Conservation (phyloP, 2,797 vertebrate genomes). For the Hafferia zeledoni region DNA sequence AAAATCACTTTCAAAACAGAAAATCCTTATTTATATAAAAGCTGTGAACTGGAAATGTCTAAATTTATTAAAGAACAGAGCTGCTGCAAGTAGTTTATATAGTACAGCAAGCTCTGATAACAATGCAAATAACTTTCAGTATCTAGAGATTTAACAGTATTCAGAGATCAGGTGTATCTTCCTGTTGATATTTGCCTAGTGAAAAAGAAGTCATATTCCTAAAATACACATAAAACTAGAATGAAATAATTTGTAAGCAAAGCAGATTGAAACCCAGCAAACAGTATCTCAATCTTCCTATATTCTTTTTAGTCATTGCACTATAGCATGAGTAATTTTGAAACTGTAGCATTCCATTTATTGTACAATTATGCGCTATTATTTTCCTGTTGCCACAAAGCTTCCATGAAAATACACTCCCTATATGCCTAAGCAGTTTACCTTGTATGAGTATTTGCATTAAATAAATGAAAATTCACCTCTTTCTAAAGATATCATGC, state of each 20-base stretch:
- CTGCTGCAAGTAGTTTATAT: not conserved
- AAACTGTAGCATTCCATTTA: slow-evolving; percentile 73
- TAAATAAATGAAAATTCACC: slow-evolving; percentile 80
- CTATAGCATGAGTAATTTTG: slow-evolving; percentile 66
- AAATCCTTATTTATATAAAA: not conserved
- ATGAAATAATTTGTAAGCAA: slow-evolving; percentile 67
- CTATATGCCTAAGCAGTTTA: slow-evolving; percentile 76
- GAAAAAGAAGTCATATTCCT: slow-evolving; percentile 60
- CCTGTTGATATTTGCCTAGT: slow-evolving; percentile 33
- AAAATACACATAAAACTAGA: slow-evolving; percentile 56
- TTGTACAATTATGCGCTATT: slow-evolving; percentile 78
- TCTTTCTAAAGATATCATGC: slow-evolving; percentile 72
- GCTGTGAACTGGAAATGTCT: not conserved
- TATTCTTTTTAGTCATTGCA: slow-evolving; percentile 58
- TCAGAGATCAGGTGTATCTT: slow-evolving; percentile 6
- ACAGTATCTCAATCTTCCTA: slow-evolving; percentile 51
- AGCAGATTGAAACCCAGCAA: slow-evolving; percentile 54
- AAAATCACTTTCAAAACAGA: not conserved
- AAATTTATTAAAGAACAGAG: not conserved
- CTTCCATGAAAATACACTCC: slow-evolving; percentile 71
- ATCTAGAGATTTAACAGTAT: slow-evolving; percentile 37
- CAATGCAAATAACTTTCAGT: slow-evolving; percentile 34
- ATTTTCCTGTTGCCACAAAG: slow-evolving; percentile 75
- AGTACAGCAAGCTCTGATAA: slow-evolving; percentile 32
- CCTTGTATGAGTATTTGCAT: slow-evolving; percentile 78